Evolutionary conservation across 2,888 invertebrate species (phyloP).

Genomic region (Ditula angustiorana): DNA sequence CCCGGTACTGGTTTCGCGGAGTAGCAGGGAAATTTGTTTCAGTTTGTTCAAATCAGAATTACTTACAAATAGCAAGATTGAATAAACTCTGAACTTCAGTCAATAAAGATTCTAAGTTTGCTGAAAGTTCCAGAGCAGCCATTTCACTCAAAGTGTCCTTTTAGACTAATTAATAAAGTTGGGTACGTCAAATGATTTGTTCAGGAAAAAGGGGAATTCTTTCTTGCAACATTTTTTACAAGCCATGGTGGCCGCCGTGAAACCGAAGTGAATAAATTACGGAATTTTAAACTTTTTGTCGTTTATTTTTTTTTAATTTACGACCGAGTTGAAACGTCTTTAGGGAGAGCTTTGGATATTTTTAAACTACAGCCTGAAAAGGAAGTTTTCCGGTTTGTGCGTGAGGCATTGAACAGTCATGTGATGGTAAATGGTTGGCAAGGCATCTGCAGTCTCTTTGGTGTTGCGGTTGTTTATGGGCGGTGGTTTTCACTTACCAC

Average conservation of each 20-base stretch:
- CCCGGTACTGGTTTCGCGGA: no score
- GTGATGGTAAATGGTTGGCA: no score
- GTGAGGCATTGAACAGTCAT: no score
- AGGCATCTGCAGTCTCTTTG: no score
- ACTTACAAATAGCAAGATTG: neutral
- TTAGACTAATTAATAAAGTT: conserved; percentile 27
- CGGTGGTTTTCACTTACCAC: no score
- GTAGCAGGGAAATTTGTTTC: no score
- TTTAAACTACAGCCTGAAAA: no score
- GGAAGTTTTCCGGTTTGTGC: no score
- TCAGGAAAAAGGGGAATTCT: neutral
- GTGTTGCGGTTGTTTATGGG: no score
- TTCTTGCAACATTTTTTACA: neutral
- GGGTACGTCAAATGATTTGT: neutral
- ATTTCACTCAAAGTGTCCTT: conserved; percentile 13
- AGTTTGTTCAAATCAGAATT: no score
- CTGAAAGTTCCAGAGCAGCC: conserved; percentile 5
- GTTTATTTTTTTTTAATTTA: neutral
- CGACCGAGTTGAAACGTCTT: neutral
- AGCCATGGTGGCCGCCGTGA: neutral
- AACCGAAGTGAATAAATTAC: neutral
- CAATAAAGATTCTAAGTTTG: neutral
- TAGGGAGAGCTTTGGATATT: neutral
- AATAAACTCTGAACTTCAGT: neutral
- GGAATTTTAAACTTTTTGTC: neutral